Base-by-base conservation (phyloP, 2,113 vertebrate genomes). In the Limanda limanda region DNA sequence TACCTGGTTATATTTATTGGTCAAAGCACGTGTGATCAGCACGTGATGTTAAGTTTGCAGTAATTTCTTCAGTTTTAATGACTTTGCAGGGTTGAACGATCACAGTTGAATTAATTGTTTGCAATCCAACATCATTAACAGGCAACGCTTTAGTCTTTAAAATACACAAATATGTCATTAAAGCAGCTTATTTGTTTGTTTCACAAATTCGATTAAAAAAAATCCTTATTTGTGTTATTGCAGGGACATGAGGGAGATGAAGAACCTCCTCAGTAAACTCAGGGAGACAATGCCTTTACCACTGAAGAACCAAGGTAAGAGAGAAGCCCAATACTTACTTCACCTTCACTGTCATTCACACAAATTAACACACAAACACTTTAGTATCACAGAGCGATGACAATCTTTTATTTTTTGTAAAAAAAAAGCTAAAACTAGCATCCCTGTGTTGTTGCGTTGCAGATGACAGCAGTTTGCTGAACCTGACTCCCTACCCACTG, bases 241-340 rank as follows among this genome's bases (percentile, higher is more conserved):
- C 92, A 99, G 97, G 91, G 97, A 99, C 86, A 97, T 98, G 96
- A 94, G 95, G 91, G 97, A 98, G 94, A 99, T 99, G 97, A 99
- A 99, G 95, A 98, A 98, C 86, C 97, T 99, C 95, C 95, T 99
- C 94, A 99, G 96, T 94, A 98, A 99, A 98, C 97, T 99, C 96
- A 99, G 97, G 97, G 97, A 99, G 94, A 97, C 97, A 86, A 98
- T 99, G 97, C 97, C 97, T 97, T 97, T 98, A 95, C 97, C 97
- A 92, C 71, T 99, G 94, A 99, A 99, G 95, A 99, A 98, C 93
- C 97, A 99, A 97, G 97, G 97, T 97, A 91, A 80, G 67, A 73
- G 20, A 20, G 56, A 65, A 25, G 20, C 3, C 4, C 0, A 20
- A 67, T 15, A 14, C 12, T 55, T 11, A 3, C n/a, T 31, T 47